These are phyloP conservation scores for Zele albiditarsus DNA, from an alignment of 2,888 invertebrate genomes.

Conservation along the genomic window DNA sequence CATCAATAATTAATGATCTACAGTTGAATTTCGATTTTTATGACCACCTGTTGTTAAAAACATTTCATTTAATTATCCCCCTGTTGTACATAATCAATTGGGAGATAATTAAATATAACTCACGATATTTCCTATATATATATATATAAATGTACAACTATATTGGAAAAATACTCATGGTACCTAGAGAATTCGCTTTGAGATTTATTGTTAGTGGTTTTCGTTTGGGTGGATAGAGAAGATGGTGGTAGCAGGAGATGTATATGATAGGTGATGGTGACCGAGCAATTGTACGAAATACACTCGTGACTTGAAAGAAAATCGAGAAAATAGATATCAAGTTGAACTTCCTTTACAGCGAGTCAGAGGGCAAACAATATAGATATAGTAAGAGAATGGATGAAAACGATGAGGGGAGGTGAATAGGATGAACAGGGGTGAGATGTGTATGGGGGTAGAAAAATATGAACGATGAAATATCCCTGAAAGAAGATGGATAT, in stretches of 20 bases:
- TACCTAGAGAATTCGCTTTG: slow-evolving; percentile 20
- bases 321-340: slow-evolving; percentile 37
- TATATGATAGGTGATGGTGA: slow-evolving; percentile 23
- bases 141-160: neutral
- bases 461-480: slow-evolving; percentile 36
- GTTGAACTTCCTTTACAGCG: neutral
- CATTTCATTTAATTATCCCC: neutral
- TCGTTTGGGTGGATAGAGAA: neutral
- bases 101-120: slow-evolving; percentile 10
- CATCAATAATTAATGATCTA: slow-evolving; percentile 2
- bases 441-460: slow-evolving; percentile 4
- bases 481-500: slow-evolving; percentile 30
- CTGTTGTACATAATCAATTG: neutral
- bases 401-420: neutral
- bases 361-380: neutral
- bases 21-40: neutral
- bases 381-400: neutral
- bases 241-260: neutral
- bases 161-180: slow-evolving; percentile 3
- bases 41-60: slow-evolving; percentile 25
- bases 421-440: neutral
- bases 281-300: slow-evolving; percentile 28
- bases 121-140: neutral
- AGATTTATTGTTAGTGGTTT: slow-evolving; percentile 36
- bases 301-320: slow-evolving; percentile 40